Conservation (phyloP, 53 echinoderm and acorn worm species). For the Echinarachnius parma region DNA sequence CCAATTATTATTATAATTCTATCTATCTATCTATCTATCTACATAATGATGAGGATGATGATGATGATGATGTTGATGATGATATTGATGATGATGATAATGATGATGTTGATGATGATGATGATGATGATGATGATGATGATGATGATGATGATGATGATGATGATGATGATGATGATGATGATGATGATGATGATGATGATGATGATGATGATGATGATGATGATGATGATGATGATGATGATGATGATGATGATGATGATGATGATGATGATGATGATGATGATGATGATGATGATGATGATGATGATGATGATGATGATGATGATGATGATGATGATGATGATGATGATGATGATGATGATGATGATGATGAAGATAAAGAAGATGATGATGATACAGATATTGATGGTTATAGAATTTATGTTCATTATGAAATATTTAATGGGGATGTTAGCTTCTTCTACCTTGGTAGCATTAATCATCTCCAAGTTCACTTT, state of each 20-base stretch:
- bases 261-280: constrained; percentile 21
- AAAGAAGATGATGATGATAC: not conserved
- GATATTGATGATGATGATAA: not conserved
- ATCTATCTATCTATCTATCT: too few species aligned
- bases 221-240: constrained; percentile 28
- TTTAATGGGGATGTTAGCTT: too few species aligned
- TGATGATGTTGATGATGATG: not conserved
- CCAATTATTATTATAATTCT: too few species aligned
- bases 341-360: constrained; percentile 14
- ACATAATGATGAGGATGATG: not conserved
- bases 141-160: not conserved
- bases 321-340: constrained; percentile 34
- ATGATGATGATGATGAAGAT: constrained; percentile 26
- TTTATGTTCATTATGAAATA: too few species aligned
- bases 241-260: constrained; percentile 12
- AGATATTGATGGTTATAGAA: too few species aligned
- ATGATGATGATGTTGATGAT: not conserved
- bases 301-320: constrained; percentile 26
- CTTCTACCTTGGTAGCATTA: too few species aligned
- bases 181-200: constrained; percentile 16
- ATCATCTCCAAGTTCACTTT: too few species aligned
- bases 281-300: constrained; percentile 1
- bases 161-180: constrained; percentile 4
- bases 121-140: constrained; percentile 1
- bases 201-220: constrained; percentile 22